Evolutionary conservation across 1,140 invertebrate species (phyloP), one percentile per base, ranked within the genome.

Genomic region (Procambarus clarkii): DNA sequence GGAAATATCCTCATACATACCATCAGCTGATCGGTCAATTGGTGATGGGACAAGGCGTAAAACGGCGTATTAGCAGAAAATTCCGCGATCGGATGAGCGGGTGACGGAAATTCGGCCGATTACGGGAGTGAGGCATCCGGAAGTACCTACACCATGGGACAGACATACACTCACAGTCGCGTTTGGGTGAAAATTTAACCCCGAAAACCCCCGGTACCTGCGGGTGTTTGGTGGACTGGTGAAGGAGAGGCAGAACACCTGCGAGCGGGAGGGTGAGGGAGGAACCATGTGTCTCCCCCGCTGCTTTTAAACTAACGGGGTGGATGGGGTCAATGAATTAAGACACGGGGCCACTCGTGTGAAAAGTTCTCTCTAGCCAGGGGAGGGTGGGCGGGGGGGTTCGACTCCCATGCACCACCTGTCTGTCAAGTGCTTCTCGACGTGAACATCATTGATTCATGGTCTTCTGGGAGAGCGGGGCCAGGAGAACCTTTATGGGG

Each of bases 261-360:
- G 69, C 81, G 81, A 44, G 80, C 18, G 88, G 46, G 48, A 76
- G 69, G 58, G 58, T 48, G 78, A 24, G 46, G 60, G 69, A 81
- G 88, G 88, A 77, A 34, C 88, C 88, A 88, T 88, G 86, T 88
- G 83, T 24, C 76, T n/a, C 18, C 78, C 46, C 80, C 50, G 80
- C 80, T 82, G 77, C 77, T 80, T 15, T 54, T 79, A 64, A 54
- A 13, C 76, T 88, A 88, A 88, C 86, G 86, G 86, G 77, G 86
- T 88, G 86, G 77, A 91, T n/a, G 88, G 88, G 88, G 88, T 90
- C 88, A 90, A 90, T 84, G 88, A 90, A 90, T 90, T 84, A 90
- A 90, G 88, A 84, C 88, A 90, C 34, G 34, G 34, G 34, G 34
- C 34, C 34, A 34, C 34, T 34, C 34, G 34, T 34, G 34, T 34